These are phyloP conservation scores for Sphinx pinastri DNA, from an alignment of 2,888 invertebrate genomes.

Conservation along the genomic window DNA sequence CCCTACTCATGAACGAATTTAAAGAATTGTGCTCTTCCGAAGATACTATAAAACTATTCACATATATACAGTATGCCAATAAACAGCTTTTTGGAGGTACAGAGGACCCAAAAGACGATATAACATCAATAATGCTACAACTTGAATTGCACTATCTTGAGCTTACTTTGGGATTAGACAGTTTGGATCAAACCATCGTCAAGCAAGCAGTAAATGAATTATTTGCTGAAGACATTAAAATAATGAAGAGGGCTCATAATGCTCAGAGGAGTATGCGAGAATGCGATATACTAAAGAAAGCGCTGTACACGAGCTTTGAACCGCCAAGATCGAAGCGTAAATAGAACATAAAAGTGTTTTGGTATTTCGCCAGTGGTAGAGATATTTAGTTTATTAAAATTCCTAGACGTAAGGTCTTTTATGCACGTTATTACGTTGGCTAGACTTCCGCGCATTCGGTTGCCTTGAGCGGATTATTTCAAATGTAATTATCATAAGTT, in stretches of 20 bases:
- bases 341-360: constrained; percentile 28
- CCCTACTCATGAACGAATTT: constrained; percentile 43
- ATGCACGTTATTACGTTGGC: constrained; percentile 31
- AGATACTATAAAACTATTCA: constrained; percentile 47
- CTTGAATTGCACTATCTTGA: constrained; percentile 45
- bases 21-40: constrained; percentile 45
- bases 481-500: constrained; percentile 78
- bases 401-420: constrained; percentile 34
- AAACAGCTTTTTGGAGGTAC: constrained; percentile 38
- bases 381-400: constrained; percentile 34
- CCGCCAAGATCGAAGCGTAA: constrained; percentile 40
- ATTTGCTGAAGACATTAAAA: constrained; percentile 44
- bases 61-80: constrained; percentile 49
- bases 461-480: constrained; percentile 62
- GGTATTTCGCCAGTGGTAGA: constrained; percentile 6
- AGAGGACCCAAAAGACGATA: constrained; percentile 49
- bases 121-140: constrained; percentile 39
- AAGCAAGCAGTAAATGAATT: constrained; percentile 43
- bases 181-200: constrained; percentile 42
- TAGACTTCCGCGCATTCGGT: constrained; percentile 40
- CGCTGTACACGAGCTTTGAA: constrained; percentile 47
- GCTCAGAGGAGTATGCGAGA: constrained; percentile 48
- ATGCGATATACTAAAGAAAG: constrained; percentile 45
- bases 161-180: constrained; percentile 40
- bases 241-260: constrained; percentile 44